phyloP scores from a whole-genome alignment of 2,113 vertebrate genomes.

The Talpa occidentalis region DNA sequence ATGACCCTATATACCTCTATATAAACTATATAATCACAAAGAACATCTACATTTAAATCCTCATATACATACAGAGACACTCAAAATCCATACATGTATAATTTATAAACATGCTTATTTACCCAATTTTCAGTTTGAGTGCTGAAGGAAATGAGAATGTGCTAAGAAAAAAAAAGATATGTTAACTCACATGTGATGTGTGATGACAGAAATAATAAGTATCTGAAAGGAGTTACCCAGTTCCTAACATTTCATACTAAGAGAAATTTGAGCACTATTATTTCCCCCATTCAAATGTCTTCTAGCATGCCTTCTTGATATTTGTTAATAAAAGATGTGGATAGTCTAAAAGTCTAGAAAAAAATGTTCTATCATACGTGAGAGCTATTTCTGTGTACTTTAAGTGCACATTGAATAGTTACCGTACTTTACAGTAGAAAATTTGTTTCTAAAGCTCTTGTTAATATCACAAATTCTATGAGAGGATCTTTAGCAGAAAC shows the following conservation, averaged over 20 bases:
- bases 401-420: not conserved
- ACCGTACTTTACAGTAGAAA: not conserved
- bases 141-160: not conserved
- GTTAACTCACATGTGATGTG: not conserved
- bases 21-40: not conserved
- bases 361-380: not conserved
- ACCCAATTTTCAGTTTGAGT: not conserved
- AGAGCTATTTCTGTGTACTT: not conserved
- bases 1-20: not conserved
- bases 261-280: not conserved
- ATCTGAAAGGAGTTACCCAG: not conserved
- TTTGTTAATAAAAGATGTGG: not conserved
- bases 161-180: not conserved
- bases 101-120: not conserved
- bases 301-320: not conserved
- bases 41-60: not conserved
- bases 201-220: not conserved
- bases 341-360: not conserved
- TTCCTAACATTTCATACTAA: not conserved
- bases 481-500: not conserved
- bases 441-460: not conserved
- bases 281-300: not conserved
- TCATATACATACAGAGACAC: not conserved
- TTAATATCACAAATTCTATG: not conserved
- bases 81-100: not conserved